A percentile compares a stretch with the other conserved stretches of the same genome.
Conservation (phyloP, 1,140 invertebrate species). For the Neodiprion lecontei region DNA sequence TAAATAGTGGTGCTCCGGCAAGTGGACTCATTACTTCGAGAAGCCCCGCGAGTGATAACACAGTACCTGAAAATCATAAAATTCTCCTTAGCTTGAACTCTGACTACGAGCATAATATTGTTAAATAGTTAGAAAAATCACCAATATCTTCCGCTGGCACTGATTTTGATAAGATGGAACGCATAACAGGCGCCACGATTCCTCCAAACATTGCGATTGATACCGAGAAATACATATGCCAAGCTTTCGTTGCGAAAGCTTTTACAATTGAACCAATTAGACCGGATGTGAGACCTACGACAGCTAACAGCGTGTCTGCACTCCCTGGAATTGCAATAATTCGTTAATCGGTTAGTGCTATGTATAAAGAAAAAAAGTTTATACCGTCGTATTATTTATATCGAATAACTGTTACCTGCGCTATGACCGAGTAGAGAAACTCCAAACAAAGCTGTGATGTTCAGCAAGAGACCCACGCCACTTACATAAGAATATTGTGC, state of each 20-base stretch:
- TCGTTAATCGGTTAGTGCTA: conserved; percentile 13
- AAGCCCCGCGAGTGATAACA: conserved; percentile 69
- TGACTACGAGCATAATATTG: neutral
- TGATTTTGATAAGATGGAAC: conserved; percentile 71
- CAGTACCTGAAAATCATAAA: conserved; percentile 56
- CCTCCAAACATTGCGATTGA: conserved; percentile 63
- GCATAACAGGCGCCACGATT: conserved; percentile 67
- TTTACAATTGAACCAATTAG: conserved; percentile 29
- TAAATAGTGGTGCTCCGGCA: conserved; percentile 67
- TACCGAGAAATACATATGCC: conserved; percentile 71
- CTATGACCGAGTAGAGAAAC: conserved; percentile 31
- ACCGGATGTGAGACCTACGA: conserved; percentile 32
- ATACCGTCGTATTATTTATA: conserved; percentile 13
- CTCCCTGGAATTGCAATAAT: conserved; percentile 32
- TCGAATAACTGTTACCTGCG: conserved; percentile 31
- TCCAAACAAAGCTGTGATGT: conserved; percentile 29
- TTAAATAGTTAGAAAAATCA: conserved; percentile 43
- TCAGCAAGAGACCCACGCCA: conserved; percentile 27
- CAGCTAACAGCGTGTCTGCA: conserved; percentile 28
- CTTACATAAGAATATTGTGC: conserved; percentile 59
- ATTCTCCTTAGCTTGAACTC: conserved; percentile 4
- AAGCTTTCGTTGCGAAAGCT: conserved; percentile 64
- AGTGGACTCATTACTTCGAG: conserved; percentile 70
- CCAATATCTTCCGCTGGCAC: conserved; percentile 71
- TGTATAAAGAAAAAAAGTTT: conserved; percentile 21